A percentile compares a stretch with the other conserved stretches of the same genome.
Conservation (phyloP, 2,888 invertebrate species). For the Tricholauxania praeusta region DNA sequence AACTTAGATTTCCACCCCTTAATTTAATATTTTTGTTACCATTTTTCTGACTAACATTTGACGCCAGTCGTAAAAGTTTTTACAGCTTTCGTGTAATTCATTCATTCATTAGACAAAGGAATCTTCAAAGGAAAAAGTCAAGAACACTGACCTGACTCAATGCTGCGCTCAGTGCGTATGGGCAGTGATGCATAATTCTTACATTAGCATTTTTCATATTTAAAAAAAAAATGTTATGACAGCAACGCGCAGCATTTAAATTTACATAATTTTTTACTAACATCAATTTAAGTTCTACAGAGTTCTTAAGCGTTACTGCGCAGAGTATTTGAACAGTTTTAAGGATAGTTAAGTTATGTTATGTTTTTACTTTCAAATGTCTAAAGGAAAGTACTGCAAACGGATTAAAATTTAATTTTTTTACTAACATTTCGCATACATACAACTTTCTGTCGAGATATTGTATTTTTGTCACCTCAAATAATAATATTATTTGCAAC, state of each 20-base stretch:
- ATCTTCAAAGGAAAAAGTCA: slow-evolving; percentile 10
- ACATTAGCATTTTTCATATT: no score
- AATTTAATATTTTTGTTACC: background rate
- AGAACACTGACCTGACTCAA: slow-evolving; percentile 33
- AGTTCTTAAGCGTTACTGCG: no score
- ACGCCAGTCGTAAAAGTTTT: slow-evolving; percentile 31
- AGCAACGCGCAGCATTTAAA: no score
- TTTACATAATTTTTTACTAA: no score
- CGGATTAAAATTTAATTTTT: no score
- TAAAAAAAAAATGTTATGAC: no score
- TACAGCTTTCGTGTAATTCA: slow-evolving; percentile 23
- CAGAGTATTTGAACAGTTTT: no score
- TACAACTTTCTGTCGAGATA: slow-evolving; percentile 22
- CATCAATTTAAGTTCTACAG: no score
- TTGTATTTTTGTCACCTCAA: slow-evolving; percentile 31
- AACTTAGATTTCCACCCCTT: background rate
- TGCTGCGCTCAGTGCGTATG: slow-evolving; percentile 8
- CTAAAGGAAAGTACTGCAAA: no score
- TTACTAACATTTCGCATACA: background rate
- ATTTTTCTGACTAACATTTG: background rate
- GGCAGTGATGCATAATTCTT: slow-evolving; percentile 1
- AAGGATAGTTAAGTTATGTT: no score
- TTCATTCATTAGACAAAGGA: slow-evolving; percentile 27
- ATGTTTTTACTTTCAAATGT: no score
- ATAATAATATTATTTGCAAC: slow-evolving; percentile 37